Percentiles rank a stretch among this genome's conserved stretches.
Conservation (phyloP, 2,888 invertebrate species). For the Plebejus anna region DNA sequence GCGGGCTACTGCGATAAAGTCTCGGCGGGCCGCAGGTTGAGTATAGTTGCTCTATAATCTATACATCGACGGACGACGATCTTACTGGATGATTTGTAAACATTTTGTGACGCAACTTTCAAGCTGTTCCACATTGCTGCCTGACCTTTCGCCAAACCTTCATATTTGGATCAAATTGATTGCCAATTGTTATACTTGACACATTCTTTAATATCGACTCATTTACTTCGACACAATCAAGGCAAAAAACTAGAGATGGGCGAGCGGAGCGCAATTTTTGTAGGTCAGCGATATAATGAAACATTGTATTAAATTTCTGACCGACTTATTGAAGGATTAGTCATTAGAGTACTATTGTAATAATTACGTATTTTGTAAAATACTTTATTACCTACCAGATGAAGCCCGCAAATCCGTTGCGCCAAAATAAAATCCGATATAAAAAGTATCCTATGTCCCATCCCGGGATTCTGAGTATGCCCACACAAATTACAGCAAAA, state of each 20-base stretch:
- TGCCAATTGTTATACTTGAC: constrained; percentile 12
- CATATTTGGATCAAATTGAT: constrained; percentile 24
- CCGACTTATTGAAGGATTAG: neutral
- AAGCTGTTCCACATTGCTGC: constrained; percentile 2
- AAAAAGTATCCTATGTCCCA: too few species aligned
- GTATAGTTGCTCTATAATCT: too few species aligned
- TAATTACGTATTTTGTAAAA: neutral
- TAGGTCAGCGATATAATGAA: neutral
- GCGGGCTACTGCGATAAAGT: too few species aligned
- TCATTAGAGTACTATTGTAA: neutral
- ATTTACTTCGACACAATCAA: constrained; percentile 11
- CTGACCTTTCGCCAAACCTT: constrained; percentile 22
- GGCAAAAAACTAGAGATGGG: neutral
- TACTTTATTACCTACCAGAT: too few species aligned
- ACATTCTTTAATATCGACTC: constrained; percentile 6
- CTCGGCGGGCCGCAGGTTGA: too few species aligned
- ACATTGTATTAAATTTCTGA: neutral
- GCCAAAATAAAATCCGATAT: too few species aligned
- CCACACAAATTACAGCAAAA: too few species aligned
- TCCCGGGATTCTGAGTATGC: too few species aligned
- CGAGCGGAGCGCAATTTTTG: neutral
- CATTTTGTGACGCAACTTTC: neutral
- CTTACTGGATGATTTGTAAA: neutral
- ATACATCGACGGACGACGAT: neutral
- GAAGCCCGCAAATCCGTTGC: too few species aligned